phyloP scores from a whole-genome alignment of 2,888 invertebrate species.

The Rhorus exstirpatorius region DNA sequence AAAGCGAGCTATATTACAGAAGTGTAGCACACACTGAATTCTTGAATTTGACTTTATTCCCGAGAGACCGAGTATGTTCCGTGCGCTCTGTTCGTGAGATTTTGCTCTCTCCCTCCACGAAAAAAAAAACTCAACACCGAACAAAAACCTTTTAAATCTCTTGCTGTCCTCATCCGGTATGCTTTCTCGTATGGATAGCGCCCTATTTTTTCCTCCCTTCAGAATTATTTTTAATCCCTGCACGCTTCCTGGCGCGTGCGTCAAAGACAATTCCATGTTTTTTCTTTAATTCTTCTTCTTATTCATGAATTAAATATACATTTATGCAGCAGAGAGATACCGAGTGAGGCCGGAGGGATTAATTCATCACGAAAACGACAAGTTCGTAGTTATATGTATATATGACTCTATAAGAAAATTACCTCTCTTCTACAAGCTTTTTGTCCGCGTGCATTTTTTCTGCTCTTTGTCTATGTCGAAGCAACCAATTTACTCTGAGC shows the following conservation, averaged over 20 bases:
- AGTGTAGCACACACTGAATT: slow-evolving; percentile 47
- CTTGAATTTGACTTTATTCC: slow-evolving; percentile 62
- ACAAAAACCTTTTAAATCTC: slow-evolving; percentile 62
- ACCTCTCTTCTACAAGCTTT: slow-evolving; percentile 3
- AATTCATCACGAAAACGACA: not conserved
- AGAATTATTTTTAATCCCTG: slow-evolving; percentile 46
- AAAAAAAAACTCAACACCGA: slow-evolving; percentile 36
- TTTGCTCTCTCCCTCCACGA: not conserved
- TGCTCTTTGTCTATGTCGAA: slow-evolving; percentile 6
- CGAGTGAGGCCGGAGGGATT: not conserved
- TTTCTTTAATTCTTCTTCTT: slow-evolving; percentile 6
- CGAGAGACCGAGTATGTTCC: slow-evolving; percentile 42
- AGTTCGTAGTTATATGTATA: not conserved
- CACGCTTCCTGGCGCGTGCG: not conserved
- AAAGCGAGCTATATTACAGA: slow-evolving; percentile 45
- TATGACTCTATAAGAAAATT: slow-evolving; percentile 20
- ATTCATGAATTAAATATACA: slow-evolving; percentile 14
- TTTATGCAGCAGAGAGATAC: slow-evolving; percentile 2
- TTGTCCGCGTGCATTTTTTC: slow-evolving; percentile 11
- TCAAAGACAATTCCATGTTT: slow-evolving; percentile 1
- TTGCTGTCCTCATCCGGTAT: slow-evolving; percentile 9
- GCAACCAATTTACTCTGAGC: slow-evolving; percentile 39
- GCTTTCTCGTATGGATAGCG: not conserved
- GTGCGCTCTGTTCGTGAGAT: slow-evolving; percentile 15
- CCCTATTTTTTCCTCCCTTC: slow-evolving; percentile 4